Evolutionary conservation across 2,113 vertebrate species (phyloP).

Genomic region (Vireo altiloquus): DNA sequence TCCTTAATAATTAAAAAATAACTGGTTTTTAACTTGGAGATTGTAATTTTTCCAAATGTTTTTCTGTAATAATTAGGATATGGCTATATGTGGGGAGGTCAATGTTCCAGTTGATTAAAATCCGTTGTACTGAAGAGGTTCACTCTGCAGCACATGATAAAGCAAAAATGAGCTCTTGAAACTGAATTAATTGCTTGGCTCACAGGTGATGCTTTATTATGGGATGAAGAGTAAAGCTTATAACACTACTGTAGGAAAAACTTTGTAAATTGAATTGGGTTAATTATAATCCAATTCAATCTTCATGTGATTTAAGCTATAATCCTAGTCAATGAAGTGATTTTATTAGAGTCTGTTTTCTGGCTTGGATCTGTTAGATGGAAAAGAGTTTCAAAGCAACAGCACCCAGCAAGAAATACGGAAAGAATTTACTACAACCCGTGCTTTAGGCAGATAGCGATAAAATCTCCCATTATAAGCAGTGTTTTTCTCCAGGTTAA

Average conservation of each 20-base stretch:
- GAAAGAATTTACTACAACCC: neutral
- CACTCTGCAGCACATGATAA: neutral
- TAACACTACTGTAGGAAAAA: neutral
- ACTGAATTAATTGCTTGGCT: neutral
- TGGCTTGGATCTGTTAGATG: neutral
- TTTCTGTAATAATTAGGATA: neutral
- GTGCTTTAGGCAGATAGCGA: neutral
- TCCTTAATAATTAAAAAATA: neutral
- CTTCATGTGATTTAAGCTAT: neutral
- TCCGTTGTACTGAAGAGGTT: neutral
- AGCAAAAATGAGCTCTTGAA: neutral
- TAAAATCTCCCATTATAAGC: neutral
- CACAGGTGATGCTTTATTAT: neutral
- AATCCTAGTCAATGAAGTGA: neutral
- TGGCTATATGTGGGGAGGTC: neutral
- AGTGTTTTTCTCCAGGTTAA: neutral
- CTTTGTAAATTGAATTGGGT: neutral
- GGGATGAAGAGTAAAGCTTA: neutral
- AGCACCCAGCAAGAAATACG: neutral
- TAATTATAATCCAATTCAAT: neutral
- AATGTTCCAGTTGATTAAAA: neutral
- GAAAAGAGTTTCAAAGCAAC: neutral
- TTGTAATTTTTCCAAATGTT: neutral
- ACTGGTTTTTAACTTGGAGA: neutral
- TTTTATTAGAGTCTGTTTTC: neutral